Evolutionary conservation across 2,888 invertebrate genomes (phyloP), one percentile per base, ranked within the genome.

Genomic region (Papilio gigon): DNA sequence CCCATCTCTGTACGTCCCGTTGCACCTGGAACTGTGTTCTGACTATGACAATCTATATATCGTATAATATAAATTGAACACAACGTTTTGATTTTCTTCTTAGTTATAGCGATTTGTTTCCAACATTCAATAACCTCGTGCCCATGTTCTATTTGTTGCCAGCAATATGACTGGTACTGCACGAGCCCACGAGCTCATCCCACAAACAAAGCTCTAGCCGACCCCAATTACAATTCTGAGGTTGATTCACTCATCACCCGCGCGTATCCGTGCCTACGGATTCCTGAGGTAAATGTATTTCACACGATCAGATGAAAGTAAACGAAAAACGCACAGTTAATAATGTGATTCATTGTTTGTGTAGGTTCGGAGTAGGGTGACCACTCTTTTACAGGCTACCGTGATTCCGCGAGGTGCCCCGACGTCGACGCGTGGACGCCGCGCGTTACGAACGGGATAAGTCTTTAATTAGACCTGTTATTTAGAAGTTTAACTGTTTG

Each of bases 311-410:
- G 25, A 47, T 63, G 14, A 59, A 59, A 47, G 47, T 42, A 63
- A 64, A 33, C 37, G 33, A 63, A 64, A 63, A 27, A 58, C 20
- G 35, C 6, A 12, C 4, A 67, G 44, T 25, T 35, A 17, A 42
- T 62, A 9, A 14, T 35, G 47, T 64, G 68, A 68, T 56, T 68
- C 63, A 59, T 59, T 68, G 47, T n/a, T 8, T 47, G 37, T 14
- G 40, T n/a, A 37, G 27, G 40, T 22, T 12, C 1, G 17, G 17
- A n/a, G 9, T 60, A 17, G 66, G 60, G 50, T 50, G 8, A 37
- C 66, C 50, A 60, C 22, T 4, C 44, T 22, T 20, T 20, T 11
- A 35, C 8, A 6, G 9, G 11, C 33, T 35, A 8, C 6, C n/a
- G n/a, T n/a, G n/a, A n/a, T n/a, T n/a, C n/a, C n/a, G n/a, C n/a